Conservation (phyloP, 2,888 invertebrate genomes). For the Dione vanillae region DNA sequence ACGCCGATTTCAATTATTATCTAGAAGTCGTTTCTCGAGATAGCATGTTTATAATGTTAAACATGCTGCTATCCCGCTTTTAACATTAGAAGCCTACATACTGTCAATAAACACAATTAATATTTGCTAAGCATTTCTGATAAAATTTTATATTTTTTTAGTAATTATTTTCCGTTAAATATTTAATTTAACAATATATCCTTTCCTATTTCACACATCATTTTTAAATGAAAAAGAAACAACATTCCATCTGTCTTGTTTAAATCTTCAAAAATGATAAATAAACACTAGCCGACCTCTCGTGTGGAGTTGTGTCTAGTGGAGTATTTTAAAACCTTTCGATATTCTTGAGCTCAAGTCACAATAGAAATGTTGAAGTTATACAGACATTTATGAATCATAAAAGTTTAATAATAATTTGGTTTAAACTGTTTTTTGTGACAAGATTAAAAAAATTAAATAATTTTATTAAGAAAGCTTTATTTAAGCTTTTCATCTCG, state of each 20-base stretch:
- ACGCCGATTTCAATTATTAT: slow-evolving; percentile 82
- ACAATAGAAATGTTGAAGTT: slow-evolving; percentile 7
- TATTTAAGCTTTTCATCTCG: not conserved
- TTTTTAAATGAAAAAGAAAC: slow-evolving; percentile 73
- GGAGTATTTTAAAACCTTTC: slow-evolving; percentile 59
- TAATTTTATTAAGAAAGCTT: not conserved
- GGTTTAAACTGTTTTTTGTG: not conserved
- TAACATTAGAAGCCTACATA: slow-evolving; percentile 52
- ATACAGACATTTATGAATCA: not conserved
- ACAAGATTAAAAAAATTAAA: too few relatives aligned
- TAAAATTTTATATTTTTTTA: not conserved
- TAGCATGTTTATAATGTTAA: slow-evolving; percentile 71
- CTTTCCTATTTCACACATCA: slow-evolving; percentile 4
- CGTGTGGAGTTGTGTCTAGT: slow-evolving; percentile 64
- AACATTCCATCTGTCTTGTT: slow-evolving; percentile 81
- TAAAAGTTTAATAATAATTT: not conserved
- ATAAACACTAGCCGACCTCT: slow-evolving; percentile 79
- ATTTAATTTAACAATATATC: too few relatives aligned
- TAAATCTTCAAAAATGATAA: slow-evolving; percentile 82
- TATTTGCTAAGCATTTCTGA: not conserved
- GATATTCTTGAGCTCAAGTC: slow-evolving; percentile 49
- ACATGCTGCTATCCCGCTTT: slow-evolving; percentile 69
- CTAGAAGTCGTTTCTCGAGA: slow-evolving; percentile 76
- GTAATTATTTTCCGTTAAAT: not conserved
- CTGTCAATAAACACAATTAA: not conserved